Evolutionary conservation across 2,113 vertebrate species (phyloP).

Genomic region (Apistogramma diplotaenia): DNA sequence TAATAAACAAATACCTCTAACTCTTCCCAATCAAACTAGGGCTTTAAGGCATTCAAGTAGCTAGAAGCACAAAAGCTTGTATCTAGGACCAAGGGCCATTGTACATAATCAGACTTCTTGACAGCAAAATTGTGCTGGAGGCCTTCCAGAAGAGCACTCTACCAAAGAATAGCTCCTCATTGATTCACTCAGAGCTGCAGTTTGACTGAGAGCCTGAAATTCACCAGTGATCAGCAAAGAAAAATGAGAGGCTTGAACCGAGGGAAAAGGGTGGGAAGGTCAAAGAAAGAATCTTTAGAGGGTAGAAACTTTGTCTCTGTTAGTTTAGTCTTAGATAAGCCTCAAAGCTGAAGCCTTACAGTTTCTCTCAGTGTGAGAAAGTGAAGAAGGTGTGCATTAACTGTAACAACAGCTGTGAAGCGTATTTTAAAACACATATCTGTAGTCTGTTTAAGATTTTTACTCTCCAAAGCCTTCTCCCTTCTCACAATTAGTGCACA

Average conservation of each 20-base stretch:
- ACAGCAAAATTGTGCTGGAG: conserved; percentile 36
- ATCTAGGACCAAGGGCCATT: not conserved
- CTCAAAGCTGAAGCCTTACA: not conserved
- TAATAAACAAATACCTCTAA: not conserved
- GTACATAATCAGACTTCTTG: conserved; percentile 18
- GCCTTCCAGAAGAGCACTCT: conserved; percentile 41
- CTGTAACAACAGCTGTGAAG: not conserved
- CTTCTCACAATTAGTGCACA: not conserved
- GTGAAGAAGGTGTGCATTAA: not conserved
- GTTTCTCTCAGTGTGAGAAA: not conserved
- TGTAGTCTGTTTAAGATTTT: not conserved
- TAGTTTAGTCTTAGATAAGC: not conserved
- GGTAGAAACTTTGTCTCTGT: not conserved
- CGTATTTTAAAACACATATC: not conserved
- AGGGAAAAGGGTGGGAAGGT: conserved; percentile 18
- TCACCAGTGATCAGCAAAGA: conserved; percentile 10
- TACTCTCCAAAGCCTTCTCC: not conserved
- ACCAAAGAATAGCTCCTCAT: conserved; percentile 38
- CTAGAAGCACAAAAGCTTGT: not conserved
- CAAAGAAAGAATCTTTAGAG: not conserved
- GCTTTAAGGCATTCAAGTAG: not conserved
- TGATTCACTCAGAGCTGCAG: conserved; percentile 33
- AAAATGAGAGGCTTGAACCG: conserved; percentile 21
- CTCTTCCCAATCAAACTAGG: not conserved
- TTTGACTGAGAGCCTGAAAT: conserved; percentile 13